These are phyloP conservation scores for Brotula barbata DNA, from an alignment of 2,797 vertebrate genomes.

Conservation along the genomic window DNA sequence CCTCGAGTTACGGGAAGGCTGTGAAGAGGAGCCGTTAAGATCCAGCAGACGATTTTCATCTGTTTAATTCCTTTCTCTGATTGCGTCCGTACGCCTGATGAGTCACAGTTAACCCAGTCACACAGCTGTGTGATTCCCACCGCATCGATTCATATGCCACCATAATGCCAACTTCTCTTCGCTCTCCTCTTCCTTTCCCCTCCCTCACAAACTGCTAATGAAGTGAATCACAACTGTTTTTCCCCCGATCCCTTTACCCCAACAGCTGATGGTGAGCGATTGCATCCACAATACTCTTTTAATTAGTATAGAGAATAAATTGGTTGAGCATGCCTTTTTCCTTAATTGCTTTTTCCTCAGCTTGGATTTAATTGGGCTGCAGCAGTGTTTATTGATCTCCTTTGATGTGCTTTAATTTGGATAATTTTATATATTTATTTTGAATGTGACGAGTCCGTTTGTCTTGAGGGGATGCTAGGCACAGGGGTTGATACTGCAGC, in stretches of 20 bases:
- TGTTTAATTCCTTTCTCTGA: constrained; percentile 67
- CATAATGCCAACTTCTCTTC: constrained; percentile 44
- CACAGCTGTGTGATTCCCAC: constrained; percentile 69
- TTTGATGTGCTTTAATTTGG: constrained; percentile 84
- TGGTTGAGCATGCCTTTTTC: constrained; percentile 83
- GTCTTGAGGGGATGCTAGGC: constrained; percentile 56
- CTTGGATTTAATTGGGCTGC: constrained; percentile 82
- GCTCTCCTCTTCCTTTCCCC: constrained; percentile 44
- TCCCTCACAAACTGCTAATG: constrained; percentile 71
- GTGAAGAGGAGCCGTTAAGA: constrained; percentile 63
- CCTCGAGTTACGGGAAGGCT: constrained; percentile 42
- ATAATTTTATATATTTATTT: constrained; percentile 83
- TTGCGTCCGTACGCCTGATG: constrained; percentile 69
- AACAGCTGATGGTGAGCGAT: constrained; percentile 83
- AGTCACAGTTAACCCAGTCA: constrained; percentile 72
- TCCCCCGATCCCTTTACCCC: constrained; percentile 70
- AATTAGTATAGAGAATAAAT: constrained; percentile 86
- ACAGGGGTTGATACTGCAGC: constrained; percentile 37
- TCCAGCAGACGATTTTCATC: constrained; percentile 68
- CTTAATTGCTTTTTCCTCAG: constrained; percentile 85
- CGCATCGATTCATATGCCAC: constrained; percentile 51
- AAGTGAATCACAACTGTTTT: constrained; percentile 76
- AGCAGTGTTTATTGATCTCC: constrained; percentile 84
- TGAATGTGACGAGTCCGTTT: constrained; percentile 66
- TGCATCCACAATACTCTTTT: constrained; percentile 83